Percentiles rank a stretch among this genome's conserved stretches.
Conservation (phyloP, 1,140 invertebrate species). For the Lineus longissimus region DNA sequence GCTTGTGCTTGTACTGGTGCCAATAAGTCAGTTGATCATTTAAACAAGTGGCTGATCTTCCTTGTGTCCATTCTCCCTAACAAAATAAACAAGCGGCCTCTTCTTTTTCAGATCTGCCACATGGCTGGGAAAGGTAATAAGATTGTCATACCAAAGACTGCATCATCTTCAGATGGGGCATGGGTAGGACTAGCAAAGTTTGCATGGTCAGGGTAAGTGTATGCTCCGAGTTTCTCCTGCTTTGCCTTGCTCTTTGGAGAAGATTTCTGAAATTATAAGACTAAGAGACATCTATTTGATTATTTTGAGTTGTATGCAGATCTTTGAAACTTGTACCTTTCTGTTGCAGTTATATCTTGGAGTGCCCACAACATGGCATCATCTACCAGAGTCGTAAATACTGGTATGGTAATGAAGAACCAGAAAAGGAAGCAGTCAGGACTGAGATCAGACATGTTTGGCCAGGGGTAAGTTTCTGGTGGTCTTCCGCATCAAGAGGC, state of each 20-base stretch:
- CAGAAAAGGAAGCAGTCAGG: constrained; percentile 64
- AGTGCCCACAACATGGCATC: constrained; percentile 76
- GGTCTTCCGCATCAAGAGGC: no score
- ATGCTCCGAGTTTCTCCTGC: neutral
- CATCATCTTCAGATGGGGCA: constrained; percentile 62
- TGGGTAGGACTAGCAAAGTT: constrained; percentile 73
- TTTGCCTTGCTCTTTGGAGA: no score
- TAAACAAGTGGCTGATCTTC: no score
- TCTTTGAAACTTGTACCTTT: no score
- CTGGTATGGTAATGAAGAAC: constrained; percentile 80
- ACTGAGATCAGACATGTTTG: constrained; percentile 76
- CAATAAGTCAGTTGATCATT: no score
- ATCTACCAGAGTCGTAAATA: constrained; percentile 77
- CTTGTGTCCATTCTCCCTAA: no score
- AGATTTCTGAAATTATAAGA: no score
- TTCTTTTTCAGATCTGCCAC: constrained; percentile 29
- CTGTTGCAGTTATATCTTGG: constrained; percentile 66
- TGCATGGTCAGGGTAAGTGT: constrained; percentile 70
- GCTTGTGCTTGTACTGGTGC: no score
- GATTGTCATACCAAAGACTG: constrained; percentile 63
- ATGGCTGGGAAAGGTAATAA: constrained; percentile 51
- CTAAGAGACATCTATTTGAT: no score
- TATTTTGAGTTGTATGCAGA: no score
- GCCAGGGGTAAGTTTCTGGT: constrained; percentile 62
- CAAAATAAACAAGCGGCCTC: no score